phyloP scores from a whole-genome alignment of 2,888 invertebrate species.

The Eupithecia tripunctaria region DNA sequence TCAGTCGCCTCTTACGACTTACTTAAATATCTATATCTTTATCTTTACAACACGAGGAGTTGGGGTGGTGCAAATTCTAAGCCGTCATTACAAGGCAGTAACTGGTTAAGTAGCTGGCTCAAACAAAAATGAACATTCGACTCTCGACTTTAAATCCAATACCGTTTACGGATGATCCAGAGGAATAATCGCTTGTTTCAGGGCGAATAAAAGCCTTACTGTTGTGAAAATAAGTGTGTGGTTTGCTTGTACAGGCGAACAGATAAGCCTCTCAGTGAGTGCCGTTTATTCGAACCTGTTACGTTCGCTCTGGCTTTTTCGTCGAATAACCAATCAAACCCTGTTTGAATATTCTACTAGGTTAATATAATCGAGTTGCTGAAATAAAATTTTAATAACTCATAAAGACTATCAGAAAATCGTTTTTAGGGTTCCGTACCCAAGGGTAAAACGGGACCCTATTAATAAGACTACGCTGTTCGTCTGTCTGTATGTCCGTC shows the following conservation, averaged over 20 bases:
- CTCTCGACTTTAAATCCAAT: constrained; percentile 4
- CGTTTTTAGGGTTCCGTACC: too few relatives aligned
- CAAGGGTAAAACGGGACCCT: too few relatives aligned
- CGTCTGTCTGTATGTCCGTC: too few relatives aligned
- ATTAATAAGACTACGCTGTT: too few relatives aligned
- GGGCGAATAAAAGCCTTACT: not conserved
- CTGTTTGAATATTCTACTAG: not conserved
- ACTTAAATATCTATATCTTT: too few relatives aligned
- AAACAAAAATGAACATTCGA: not conserved
- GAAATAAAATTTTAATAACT: not conserved
- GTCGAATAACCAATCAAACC: not conserved
- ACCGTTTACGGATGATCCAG: not conserved
- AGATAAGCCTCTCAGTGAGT: not conserved
- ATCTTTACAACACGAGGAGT: too few relatives aligned
- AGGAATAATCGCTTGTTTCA: not conserved
- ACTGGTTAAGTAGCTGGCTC: not conserved
- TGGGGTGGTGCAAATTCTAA: too few relatives aligned
- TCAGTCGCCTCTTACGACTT: too few relatives aligned
- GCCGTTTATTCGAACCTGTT: not conserved
- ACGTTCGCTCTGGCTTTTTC: not conserved
- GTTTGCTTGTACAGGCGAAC: not conserved
- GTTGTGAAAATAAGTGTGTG: not conserved
- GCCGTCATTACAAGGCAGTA: too few relatives aligned
- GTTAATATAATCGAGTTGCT: not conserved
- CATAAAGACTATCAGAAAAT: not conserved